Conservation (phyloP, 1,140 invertebrate genomes). For the Gonatopus flavifemur region DNA sequence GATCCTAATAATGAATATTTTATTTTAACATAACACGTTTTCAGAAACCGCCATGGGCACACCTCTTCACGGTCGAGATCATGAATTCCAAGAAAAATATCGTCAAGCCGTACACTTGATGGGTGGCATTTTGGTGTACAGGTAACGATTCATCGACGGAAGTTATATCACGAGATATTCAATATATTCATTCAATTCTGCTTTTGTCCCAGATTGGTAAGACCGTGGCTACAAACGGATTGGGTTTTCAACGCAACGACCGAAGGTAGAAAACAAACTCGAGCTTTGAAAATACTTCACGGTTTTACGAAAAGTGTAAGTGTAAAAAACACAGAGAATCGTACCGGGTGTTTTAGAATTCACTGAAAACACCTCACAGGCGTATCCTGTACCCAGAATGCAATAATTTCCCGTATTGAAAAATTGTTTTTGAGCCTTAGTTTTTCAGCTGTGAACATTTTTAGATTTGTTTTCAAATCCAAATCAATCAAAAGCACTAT, state of each 20-base stretch:
- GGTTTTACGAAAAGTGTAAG: conserved; percentile 66
- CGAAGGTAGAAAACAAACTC: conserved; percentile 56
- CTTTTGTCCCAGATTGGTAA: conserved; percentile 57
- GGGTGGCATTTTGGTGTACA: conserved; percentile 20
- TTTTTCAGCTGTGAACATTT: too few relatives aligned
- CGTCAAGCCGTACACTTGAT: conserved; percentile 61
- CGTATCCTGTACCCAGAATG: too few relatives aligned
- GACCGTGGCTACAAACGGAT: conserved; percentile 64
- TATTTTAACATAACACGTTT: too few relatives aligned
- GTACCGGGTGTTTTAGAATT: too few relatives aligned
- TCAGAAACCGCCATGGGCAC: conserved; percentile 82
- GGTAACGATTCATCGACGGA: conserved; percentile 22
- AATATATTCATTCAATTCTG: neutral
- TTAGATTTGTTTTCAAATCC: too few relatives aligned
- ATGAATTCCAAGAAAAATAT: conserved; percentile 62
- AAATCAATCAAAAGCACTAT: too few relatives aligned
- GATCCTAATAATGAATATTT: too few relatives aligned
- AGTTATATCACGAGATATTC: too few relatives aligned
- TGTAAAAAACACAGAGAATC: too few relatives aligned
- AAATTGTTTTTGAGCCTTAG: too few relatives aligned
- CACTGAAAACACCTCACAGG: too few relatives aligned
- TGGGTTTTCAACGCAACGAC: conserved; percentile 58
- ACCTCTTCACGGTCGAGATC: conserved; percentile 65
- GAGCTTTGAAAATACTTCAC: conserved; percentile 68
- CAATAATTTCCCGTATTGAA: too few relatives aligned